Base-by-base conservation (phyloP, 2,797 vertebrate genomes). In the Luscinia luscinia region DNA sequence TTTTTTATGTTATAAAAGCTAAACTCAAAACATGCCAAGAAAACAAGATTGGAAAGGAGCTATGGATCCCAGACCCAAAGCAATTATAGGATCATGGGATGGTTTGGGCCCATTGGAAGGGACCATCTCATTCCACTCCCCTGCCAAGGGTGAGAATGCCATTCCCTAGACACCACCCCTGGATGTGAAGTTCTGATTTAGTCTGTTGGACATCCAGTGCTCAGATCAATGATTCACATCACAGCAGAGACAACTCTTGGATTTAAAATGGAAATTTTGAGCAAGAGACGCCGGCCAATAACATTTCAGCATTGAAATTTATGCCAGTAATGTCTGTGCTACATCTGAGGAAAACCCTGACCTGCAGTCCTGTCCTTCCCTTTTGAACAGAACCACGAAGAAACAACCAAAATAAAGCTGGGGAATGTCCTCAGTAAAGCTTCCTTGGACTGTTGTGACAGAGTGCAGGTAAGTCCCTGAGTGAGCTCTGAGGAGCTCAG, bases 301-400 rank as follows among this genome's bases (percentile, higher is more conserved):
- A 52, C 36, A 79, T 27, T 64, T 86, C 77, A 80, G 68, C 4
- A 0, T 64, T 79, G 49, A 63, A 70, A 93, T 88, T 93, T 68
- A 80, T 89, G 92, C 16, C 34, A 10, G 21, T 59, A 59, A 77
- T 0, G 10, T 76, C 34, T 11, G 3, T 21, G n/a, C n/a, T 49
- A 24, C 32, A 34, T 84, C 67, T 63, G 54, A 40, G 43, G 72
- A 82, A 68, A 92, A 30, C 91, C 95, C 58, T 96, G 96, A 91
- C 94, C 95, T 45, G 19, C 19, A 46, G 69, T 11, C 63, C 69
- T 64, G 70, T 63, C 64, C 88, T 89, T 67, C 36, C 36, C 12
- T 2, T 26, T 81, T 78, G 22, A 43, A 66, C 27, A 74, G 61
- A 70, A 57, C 51, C 59, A 21, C 2, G 17, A 51, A 59, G 45